A percentile compares a stretch with the other conserved stretches of the same genome.
phyloP scores from a whole-genome alignment of 1,140 invertebrate species.

The Tetragonula clypearis region DNA sequence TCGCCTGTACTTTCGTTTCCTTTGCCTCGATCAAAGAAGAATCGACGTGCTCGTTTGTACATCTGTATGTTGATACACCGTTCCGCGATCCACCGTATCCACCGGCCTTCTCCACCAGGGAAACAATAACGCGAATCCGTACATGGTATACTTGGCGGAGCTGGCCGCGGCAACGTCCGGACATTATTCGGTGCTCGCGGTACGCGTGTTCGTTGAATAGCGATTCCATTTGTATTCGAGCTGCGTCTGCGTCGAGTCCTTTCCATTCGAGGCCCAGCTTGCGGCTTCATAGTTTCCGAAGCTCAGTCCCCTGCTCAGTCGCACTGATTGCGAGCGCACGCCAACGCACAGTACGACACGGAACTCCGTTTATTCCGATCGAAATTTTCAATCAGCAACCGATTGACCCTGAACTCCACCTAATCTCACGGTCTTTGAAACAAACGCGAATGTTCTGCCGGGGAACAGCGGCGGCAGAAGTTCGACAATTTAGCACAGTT shows the following conservation, averaged over 20 bases:
- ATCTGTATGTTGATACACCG: conserved; percentile 47
- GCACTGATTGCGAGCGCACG: too few relatives aligned
- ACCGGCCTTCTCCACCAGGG: not conserved
- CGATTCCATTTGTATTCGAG: conserved; percentile 73
- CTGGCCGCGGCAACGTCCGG: not conserved
- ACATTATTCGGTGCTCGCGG: conserved; percentile 45
- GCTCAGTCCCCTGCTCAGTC: not conserved
- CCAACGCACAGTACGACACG: too few relatives aligned
- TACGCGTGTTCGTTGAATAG: conserved; percentile 61
- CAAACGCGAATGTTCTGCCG: too few relatives aligned
- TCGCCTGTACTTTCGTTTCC: conserved; percentile 23
- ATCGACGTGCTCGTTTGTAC: conserved; percentile 47
- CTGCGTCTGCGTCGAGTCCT: conserved; percentile 50
- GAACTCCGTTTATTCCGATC: too few relatives aligned
- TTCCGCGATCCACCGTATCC: conserved; percentile 27
- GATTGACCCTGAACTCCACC: too few relatives aligned
- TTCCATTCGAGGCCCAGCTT: conserved; percentile 47
- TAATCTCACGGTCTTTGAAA: too few relatives aligned
- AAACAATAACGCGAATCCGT: conserved; percentile 72
- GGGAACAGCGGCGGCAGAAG: too few relatives aligned
- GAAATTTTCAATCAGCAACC: too few relatives aligned
- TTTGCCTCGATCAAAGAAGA: conserved; percentile 42
- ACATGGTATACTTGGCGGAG: conserved; percentile 60
- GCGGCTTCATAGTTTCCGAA: conserved; percentile 62
- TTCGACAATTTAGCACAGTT: not conserved